These are phyloP conservation scores for Knipowitschia caucasica DNA, from an alignment of 2,797 vertebrate genomes.

Conservation along the genomic window DNA sequence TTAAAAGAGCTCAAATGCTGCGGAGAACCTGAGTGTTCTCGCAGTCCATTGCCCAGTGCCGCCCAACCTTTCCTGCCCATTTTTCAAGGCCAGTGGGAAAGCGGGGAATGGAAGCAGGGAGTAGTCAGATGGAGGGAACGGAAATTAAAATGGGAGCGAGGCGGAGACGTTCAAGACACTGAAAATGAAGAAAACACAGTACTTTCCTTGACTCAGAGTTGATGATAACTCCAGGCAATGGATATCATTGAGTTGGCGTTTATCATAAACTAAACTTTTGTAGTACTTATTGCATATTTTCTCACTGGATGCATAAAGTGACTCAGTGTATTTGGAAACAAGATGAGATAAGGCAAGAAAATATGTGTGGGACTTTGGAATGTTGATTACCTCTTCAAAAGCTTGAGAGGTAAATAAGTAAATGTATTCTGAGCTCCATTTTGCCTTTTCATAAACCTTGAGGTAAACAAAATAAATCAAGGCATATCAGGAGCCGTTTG, in stretches of 20 bases:
- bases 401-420: too few species aligned
- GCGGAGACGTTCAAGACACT: not conserved
- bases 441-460: too few species aligned
- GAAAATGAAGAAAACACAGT: constrained; percentile 32
- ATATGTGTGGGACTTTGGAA: too few species aligned
- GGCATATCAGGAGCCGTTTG: too few species aligned
- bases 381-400: too few species aligned
- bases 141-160: constrained; percentile 18
- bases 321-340: too few species aligned
- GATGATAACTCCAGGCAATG: constrained; percentile 6
- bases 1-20: constrained; percentile 39
- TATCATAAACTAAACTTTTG: constrained; percentile 1
- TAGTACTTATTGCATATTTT: not conserved
- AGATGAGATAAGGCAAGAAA: too few species aligned
- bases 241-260: constrained; percentile 1
- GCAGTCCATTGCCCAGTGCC: constrained; percentile 40
- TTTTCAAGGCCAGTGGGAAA: constrained; percentile 35
- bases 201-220: constrained; percentile 13
- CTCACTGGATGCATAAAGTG: too few species aligned
- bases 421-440: too few species aligned
- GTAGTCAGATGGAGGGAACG: constrained; percentile 14
- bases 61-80: constrained; percentile 47
- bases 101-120: constrained; percentile 12
- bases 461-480: too few species aligned
- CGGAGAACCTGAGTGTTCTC: constrained; percentile 59